These are phyloP conservation scores for Monochamus saltuarius DNA, from an alignment of 1,140 invertebrate genomes.

Conservation along the genomic window DNA sequence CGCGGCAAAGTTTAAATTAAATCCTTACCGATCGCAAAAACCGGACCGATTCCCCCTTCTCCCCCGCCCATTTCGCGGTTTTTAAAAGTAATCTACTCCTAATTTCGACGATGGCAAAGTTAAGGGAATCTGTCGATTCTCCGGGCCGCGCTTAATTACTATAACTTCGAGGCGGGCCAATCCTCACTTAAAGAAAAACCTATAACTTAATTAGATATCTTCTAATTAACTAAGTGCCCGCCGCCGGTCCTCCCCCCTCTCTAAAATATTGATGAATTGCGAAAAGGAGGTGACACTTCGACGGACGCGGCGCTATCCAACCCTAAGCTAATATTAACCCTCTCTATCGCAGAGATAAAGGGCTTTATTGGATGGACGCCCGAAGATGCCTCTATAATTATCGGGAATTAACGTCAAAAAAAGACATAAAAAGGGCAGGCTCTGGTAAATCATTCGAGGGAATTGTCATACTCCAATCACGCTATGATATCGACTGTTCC, in stretches of 20 bases:
- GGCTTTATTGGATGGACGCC: no score
- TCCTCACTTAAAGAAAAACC: constrained; percentile 21
- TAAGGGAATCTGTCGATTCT: constrained; percentile 20
- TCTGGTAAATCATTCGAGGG: no score
- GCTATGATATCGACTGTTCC: no score
- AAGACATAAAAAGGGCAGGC: no score
- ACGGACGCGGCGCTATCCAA: background rate
- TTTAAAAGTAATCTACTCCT: constrained; percentile 20
- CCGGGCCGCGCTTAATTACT: constrained; percentile 15
- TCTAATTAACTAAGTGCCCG: constrained; percentile 23
- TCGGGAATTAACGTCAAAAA: no score
- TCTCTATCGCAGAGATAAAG: no score
- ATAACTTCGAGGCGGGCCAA: constrained; percentile 17
- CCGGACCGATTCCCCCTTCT: constrained; percentile 11
- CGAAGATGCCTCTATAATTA: no score
- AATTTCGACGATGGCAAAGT: constrained; percentile 21
- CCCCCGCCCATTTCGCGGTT: constrained; percentile 10
- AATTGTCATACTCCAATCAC: no score
- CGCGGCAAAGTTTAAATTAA: no score
- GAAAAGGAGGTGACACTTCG: constrained; percentile 14
- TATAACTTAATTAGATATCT: constrained; percentile 26
- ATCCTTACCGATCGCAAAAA: no score
- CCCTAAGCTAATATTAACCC: no score
- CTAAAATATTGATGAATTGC: constrained; percentile 19
- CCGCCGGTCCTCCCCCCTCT: background rate